Conservation (phyloP, 1,140 invertebrate genomes). For the Drosophila repletoides region DNA sequence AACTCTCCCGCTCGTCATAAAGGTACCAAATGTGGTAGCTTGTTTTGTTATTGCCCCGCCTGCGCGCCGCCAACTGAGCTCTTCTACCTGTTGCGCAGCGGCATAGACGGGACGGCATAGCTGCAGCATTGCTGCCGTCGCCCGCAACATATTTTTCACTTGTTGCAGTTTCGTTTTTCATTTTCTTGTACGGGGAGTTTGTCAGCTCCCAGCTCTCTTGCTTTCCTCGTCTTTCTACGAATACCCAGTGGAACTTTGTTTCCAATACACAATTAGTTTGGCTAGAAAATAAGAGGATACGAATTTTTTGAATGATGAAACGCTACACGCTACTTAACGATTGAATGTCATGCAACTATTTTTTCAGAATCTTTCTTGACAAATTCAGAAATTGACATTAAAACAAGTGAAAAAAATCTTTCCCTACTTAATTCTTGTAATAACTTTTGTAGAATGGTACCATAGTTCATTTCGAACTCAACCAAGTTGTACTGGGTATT, state of each 20-base stretch:
- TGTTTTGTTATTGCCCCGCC: constrained; percentile 30
- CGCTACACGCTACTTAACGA: too few relatives aligned
- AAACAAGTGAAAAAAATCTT: too few relatives aligned
- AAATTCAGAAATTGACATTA: too few relatives aligned
- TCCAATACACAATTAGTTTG: too few relatives aligned
- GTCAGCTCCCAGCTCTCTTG: constrained; percentile 11
- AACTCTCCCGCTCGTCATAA: constrained; percentile 47
- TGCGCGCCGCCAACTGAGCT: constrained; percentile 26
- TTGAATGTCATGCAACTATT: too few relatives aligned
- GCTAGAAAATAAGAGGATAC: too few relatives aligned
- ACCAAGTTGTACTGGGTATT: too few relatives aligned
- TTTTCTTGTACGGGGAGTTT: constrained; percentile 64
- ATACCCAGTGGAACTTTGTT: neutral
- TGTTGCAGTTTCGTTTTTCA: constrained; percentile 80
- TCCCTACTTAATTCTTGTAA: too few relatives aligned
- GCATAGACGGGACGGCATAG: constrained; percentile 14
- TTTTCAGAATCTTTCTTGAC: too few relatives aligned
- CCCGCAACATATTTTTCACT: constrained; percentile 78
- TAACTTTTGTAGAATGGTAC: too few relatives aligned
- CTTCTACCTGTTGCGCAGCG: constrained; percentile 58
- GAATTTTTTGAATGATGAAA: too few relatives aligned
- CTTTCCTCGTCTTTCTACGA: constrained; percentile 13
- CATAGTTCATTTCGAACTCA: too few relatives aligned
- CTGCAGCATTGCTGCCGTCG: constrained; percentile 29
- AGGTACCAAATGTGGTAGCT: constrained; percentile 52